Percentiles rank a stretch among this genome's conserved stretches.
These are phyloP conservation scores for Podotricha telesiphe DNA, from an alignment of 2,888 invertebrate species.

Conservation along the genomic window DNA sequence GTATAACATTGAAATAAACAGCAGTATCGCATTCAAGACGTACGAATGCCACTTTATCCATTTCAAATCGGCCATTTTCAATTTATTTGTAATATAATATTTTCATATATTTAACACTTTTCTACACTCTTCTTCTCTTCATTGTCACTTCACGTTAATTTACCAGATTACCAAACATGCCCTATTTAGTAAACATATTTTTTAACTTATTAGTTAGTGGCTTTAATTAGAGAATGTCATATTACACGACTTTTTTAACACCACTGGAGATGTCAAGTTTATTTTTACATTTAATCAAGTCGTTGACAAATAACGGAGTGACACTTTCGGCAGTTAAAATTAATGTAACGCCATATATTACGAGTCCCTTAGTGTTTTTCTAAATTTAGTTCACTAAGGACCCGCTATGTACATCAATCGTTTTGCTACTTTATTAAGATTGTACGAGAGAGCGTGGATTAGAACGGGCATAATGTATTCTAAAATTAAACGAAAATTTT, in stretches of 20 bases:
- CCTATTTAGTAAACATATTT: no score
- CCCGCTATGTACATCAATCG: constrained; percentile 60
- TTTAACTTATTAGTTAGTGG: no score
- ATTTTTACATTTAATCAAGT: constrained; percentile 69
- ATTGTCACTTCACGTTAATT: no score
- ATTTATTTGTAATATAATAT: constrained; percentile 43
- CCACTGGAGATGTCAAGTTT: constrained; percentile 73
- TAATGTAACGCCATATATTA: constrained; percentile 69
- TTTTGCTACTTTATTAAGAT: constrained; percentile 55
- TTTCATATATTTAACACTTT: constrained; percentile 47
- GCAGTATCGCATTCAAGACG: constrained; percentile 70
- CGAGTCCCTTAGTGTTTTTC: constrained; percentile 53
- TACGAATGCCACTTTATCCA: constrained; percentile 72
- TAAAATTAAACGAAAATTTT: constrained; percentile 62
- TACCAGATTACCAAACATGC: no score
- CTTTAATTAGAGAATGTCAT: no score
- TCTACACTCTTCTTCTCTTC: constrained; percentile 69
- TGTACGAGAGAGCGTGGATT: constrained; percentile 51
- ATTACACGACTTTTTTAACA: constrained; percentile 53
- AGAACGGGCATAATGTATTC: constrained; percentile 67
- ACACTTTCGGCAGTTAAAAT: constrained; percentile 65
- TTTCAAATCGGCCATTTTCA: constrained; percentile 72
- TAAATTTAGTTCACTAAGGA: constrained; percentile 69
- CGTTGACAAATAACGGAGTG: constrained; percentile 76
- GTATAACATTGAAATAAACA: constrained; percentile 74